Conservation (phyloP, 2,113 vertebrate species). For the Micronycteris hirsuta region DNA sequence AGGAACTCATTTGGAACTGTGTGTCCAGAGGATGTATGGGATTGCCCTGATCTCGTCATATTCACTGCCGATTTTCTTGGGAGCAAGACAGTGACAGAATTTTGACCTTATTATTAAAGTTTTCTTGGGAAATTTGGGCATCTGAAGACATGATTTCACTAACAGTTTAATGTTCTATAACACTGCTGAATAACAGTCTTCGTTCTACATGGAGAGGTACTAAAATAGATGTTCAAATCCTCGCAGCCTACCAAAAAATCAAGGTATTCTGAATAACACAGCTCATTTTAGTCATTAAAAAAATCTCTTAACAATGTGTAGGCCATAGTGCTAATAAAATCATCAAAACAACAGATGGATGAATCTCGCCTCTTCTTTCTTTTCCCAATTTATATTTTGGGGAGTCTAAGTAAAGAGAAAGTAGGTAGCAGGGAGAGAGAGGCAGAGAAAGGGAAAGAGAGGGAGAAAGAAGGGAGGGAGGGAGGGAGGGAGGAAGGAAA, state of each 20-base stretch:
- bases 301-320: not conserved
- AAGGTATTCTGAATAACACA: not conserved
- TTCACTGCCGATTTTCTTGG: not conserved
- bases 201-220: not conserved
- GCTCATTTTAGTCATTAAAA: not conserved
- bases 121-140: not conserved
- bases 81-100: not conserved
- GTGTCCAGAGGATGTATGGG: not conserved
- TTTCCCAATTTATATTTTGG: not conserved
- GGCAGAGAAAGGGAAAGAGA: not conserved
- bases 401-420: not conserved
- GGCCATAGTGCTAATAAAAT: not conserved
- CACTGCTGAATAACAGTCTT: not conserved
- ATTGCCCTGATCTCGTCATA: not conserved
- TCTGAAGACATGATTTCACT: not conserved
- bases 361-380: not conserved
- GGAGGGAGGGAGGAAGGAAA: fast-evolving
- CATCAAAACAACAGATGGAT: not conserved
- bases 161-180: not conserved
- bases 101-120: not conserved
- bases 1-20: not conserved
- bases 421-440: not conserved
- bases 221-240: not conserved
- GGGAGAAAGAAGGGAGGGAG: not conserved
- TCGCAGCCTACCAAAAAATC: not conserved